phyloP scores from a whole-genome alignment of 2,797 vertebrate species.

The Sebastes ruberrimus region DNA sequence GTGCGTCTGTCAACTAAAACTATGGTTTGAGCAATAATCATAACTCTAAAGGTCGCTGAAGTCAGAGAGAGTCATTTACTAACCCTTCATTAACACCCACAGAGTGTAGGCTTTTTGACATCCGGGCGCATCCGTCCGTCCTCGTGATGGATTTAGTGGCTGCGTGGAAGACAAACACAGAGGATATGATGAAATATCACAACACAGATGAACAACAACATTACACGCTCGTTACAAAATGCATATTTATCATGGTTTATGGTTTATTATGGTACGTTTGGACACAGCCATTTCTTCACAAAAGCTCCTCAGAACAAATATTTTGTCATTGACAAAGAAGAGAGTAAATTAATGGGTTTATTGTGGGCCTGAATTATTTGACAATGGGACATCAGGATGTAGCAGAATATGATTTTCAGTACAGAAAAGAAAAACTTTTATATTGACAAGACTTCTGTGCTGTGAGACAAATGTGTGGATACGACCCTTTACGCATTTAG shows the following conservation, averaged over 20 bases:
- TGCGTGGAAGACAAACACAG: slow-evolving; percentile 43
- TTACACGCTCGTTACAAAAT: not conserved
- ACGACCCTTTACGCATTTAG: not conserved
- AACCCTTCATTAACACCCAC: slow-evolving; percentile 92
- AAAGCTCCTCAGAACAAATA: not conserved
- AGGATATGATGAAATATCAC: slow-evolving; percentile 8
- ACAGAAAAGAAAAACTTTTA: not conserved
- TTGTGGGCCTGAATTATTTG: not conserved
- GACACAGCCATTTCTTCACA: not conserved
- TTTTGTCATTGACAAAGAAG: not conserved
- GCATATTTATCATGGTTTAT: not conserved
- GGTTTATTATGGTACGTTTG: not conserved
- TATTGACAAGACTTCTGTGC: not conserved
- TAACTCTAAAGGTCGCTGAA: slow-evolving; percentile 22
- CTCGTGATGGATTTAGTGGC: slow-evolving; percentile 89
- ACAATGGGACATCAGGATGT: not conserved
- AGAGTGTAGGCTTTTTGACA: slow-evolving; percentile 89
- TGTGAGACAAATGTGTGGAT: not conserved
- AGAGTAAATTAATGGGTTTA: not conserved
- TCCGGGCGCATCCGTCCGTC: slow-evolving; percentile 83
- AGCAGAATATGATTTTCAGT: not conserved
- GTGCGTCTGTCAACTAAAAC: slow-evolving; percentile 20
- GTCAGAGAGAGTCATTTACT: slow-evolving; percentile 72
- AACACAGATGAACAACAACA: slow-evolving; percentile 12
- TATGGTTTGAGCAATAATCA: slow-evolving; percentile 33